Conservation (phyloP, 2,113 vertebrate species). For the Ochotona princeps region DNA sequence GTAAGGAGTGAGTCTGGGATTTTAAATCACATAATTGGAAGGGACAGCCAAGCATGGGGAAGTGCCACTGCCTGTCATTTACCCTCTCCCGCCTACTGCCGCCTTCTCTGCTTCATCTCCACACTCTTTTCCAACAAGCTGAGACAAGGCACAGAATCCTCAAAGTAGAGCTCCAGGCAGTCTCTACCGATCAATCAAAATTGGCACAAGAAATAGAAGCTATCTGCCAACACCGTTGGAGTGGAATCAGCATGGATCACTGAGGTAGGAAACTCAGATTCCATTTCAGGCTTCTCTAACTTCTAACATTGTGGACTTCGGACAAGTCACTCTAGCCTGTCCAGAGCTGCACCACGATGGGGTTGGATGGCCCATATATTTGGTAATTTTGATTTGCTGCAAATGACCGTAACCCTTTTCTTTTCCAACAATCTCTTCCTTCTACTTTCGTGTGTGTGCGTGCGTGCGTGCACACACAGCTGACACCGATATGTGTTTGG, state of each 20-base stretch:
- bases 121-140: constrained; percentile 64
- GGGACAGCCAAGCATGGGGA: constrained; percentile 50
- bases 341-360: constrained; percentile 20
- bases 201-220: constrained; percentile 64
- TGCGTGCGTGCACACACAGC: background rate
- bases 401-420: constrained; percentile 47
- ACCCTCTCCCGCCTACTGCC: constrained; percentile 7
- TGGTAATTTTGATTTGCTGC: background rate
- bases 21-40: constrained; percentile 54
- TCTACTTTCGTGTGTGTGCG: background rate
- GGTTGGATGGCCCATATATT: background rate
- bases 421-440: constrained; percentile 65
- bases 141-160: constrained; percentile 63
- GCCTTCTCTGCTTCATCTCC: constrained; percentile 55
- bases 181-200: constrained; percentile 78
- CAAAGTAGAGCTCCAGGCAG: constrained; percentile 68
- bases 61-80: constrained; percentile 25
- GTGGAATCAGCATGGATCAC: constrained; percentile 37
- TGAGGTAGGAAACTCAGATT: constrained; percentile 57
- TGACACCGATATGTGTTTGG: constrained; percentile 48
- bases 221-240: constrained; percentile 55
- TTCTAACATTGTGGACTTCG: constrained; percentile 47
- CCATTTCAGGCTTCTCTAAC: constrained; percentile 47
- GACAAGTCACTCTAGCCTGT: constrained; percentile 9
- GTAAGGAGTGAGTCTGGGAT: constrained; percentile 41